These are phyloP conservation scores for Hippoglossus hippoglossus DNA, from an alignment of 2,797 vertebrate species.

Conservation along the genomic window DNA sequence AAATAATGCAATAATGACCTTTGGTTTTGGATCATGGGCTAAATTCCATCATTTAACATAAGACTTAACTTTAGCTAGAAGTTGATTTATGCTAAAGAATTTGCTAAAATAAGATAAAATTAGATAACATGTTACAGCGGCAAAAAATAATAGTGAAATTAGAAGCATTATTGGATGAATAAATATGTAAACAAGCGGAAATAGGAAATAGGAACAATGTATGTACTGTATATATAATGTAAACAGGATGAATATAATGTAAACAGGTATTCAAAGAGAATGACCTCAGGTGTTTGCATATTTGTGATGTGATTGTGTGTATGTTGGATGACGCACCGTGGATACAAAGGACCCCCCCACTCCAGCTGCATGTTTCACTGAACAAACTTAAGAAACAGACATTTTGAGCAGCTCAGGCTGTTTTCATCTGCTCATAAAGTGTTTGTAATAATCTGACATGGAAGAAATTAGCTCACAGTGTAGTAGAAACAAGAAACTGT, in stretches of 20 bases:
- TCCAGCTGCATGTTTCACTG: not conserved
- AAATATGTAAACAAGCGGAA: not conserved
- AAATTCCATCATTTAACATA: too few species aligned
- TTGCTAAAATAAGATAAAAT: too few species aligned
- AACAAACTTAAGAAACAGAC: not conserved
- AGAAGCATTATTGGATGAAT: too few species aligned
- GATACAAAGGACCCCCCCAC: not conserved
- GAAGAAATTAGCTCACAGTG: constrained; percentile 15
- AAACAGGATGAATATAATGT: not conserved
- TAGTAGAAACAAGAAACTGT: too few species aligned
- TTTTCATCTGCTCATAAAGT: not conserved
- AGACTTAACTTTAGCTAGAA: too few species aligned
- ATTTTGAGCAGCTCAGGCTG: not conserved
- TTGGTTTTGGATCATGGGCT: too few species aligned
- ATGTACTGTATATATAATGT: not conserved
- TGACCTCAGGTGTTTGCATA: not conserved
- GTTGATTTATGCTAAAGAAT: too few species aligned
- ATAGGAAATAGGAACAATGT: not conserved
- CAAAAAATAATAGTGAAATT: too few species aligned
- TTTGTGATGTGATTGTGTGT: not conserved
- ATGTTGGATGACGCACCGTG: not conserved
- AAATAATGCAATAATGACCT: too few species aligned
- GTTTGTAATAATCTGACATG: not conserved
- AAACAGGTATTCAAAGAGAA: not conserved
- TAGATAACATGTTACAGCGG: too few species aligned